A percentile compares a stretch with the other conserved stretches of the same genome.
Conservation (phyloP, 2,888 invertebrate species). For the Platynereis dumerilii region DNA sequence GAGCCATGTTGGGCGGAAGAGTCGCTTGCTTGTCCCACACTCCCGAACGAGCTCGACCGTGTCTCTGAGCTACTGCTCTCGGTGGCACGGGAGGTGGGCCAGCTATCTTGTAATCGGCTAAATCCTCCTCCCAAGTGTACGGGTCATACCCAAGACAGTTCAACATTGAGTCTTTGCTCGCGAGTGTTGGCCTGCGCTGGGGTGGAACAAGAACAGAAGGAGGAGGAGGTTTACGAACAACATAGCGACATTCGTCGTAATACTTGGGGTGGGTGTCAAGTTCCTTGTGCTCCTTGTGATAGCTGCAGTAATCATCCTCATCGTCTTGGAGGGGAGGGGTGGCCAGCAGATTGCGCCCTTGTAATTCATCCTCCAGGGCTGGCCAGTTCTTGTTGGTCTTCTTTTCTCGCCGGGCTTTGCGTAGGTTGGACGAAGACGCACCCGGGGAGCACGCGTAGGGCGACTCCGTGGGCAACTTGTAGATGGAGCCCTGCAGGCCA, state of each 20-base stretch:
- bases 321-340: constrained; percentile 15
- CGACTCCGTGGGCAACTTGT: constrained; percentile 7
- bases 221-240: constrained; percentile 10
- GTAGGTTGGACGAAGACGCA: constrained; percentile 14
- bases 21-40: constrained; percentile 21
- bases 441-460: not conserved
- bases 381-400: constrained; percentile 19
- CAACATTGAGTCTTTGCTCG: constrained; percentile 11
- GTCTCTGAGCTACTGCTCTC: not conserved
- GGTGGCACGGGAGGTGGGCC: not conserved
- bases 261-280: constrained; percentile 10
- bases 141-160: constrained; percentile 14
- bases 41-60: constrained; percentile 14
- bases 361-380: constrained; percentile 20
- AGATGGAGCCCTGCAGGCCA: constrained; percentile 20
- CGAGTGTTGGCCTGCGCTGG: too few relatives aligned
- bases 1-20: not conserved
- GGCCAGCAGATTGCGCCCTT: constrained; percentile 22
- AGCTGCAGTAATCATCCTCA: constrained; percentile 17
- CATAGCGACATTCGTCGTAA: constrained; percentile 17
- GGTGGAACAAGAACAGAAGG: constrained; percentile 1
- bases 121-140: constrained; percentile 22
- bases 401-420: constrained; percentile 20
- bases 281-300: constrained; percentile 15
- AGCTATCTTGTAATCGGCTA: constrained; percentile 2